Base-by-base conservation (phyloP, 2,113 vertebrate genomes). In the Oncorhynchus tshawytscha region DNA sequence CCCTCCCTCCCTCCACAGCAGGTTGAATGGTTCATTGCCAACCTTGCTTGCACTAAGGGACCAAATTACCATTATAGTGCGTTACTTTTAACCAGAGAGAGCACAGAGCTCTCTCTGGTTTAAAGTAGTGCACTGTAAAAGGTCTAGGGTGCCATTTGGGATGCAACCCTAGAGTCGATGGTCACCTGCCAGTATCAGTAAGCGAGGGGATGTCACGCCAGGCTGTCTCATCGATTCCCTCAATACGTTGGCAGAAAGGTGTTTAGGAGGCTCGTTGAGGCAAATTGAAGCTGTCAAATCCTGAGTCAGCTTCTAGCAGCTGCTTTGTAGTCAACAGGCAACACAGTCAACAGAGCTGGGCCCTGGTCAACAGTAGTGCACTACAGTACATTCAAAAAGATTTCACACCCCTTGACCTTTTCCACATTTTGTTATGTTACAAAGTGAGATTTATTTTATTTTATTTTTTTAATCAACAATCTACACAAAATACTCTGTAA, bases 221-320 rank as follows among this genome's bases (percentile, higher is more conserved):
- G 51, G 51, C 51, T 57, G 12, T 8, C 18, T 60, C n/a, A 22
- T 60, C 59, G 6, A 60, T 22, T 60, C n/a, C 59, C 59, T 15
- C 20, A 22, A 51, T 16, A 12, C 0, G 15, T 16, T 51, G 49
- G 49, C 15, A n/a, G 59, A 8, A 22, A 60, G 59, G 49, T 51
- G 3, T 4, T 16, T 16, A 16, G 15, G 20, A 22, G 59, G 59
- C 11, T 64, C 2, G 51, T 45, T 0, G 60, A 29, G 73, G 84
- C 77, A 86, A 82, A 79, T 86, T 82, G 74, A 74, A 86, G 82
- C 82, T 59, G 88, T 86, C 86, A 88, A 78, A 83, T 76, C 78
- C 82, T 84, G 88, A 90, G 83, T 89, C 90, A 89, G 88, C 82
- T 80, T 49, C 4, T 1, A 87, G 79, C 85, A 86, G 83, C 83